Evolutionary conservation across 2,113 vertebrate genomes (phyloP).

Genomic region (Bubo blakistoni): DNA sequence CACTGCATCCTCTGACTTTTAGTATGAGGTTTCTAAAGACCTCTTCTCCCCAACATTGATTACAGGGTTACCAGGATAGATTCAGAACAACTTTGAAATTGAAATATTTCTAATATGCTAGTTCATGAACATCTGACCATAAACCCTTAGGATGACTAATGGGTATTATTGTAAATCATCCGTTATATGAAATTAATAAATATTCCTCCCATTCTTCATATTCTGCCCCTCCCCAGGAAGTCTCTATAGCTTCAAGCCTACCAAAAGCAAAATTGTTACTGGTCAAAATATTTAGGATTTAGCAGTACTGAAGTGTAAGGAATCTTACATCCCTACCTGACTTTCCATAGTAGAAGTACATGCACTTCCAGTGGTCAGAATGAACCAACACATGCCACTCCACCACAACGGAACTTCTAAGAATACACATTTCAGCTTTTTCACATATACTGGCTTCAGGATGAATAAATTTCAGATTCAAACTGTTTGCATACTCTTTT

Average conservation of each 20-base stretch:
- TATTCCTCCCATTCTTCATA: neutral
- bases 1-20: neutral
- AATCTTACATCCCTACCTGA: neutral
- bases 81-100: neutral
- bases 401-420: neutral
- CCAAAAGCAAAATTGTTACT: neutral
- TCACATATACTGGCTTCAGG: neutral
- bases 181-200: neutral
- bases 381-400: neutral
- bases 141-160: neutral
- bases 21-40: neutral
- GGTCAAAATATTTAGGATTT: neutral
- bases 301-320: neutral
- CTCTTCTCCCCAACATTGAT: neutral
- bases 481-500: neutral
- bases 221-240: neutral
- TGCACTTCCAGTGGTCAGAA: neutral
- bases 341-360: neutral
- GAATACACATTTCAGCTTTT: neutral
- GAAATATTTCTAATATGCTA: neutral
- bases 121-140: neutral
- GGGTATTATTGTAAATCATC: neutral
- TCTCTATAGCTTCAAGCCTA: neutral
- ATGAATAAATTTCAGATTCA: neutral
- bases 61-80: neutral